Conservation (phyloP, 2,888 invertebrate genomes). For the Heterodera filipjevi region DNA sequence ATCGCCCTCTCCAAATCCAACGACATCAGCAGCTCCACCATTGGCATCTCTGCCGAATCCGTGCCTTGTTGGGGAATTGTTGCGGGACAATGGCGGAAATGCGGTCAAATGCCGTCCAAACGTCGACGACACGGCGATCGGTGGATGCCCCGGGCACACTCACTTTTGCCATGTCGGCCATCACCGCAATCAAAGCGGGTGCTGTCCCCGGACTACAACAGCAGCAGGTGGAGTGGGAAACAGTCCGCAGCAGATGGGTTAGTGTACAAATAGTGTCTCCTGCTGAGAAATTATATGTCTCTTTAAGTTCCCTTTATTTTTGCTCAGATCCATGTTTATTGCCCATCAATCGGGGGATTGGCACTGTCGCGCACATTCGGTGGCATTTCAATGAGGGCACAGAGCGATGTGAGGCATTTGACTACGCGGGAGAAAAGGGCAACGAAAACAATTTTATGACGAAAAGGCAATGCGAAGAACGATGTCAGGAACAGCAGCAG, state of each 20-base stretch:
- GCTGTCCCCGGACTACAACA: slow-evolving; percentile 49
- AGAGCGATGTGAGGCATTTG: slow-evolving; percentile 55
- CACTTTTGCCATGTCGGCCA: slow-evolving; percentile 61
- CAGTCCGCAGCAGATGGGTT: neutral
- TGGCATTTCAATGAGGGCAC: slow-evolving; percentile 58
- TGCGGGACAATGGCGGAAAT: slow-evolving; percentile 49
- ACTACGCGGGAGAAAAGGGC: slow-evolving; percentile 57
- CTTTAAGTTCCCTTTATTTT: too few relatives aligned
- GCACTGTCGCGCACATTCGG: slow-evolving; percentile 53
- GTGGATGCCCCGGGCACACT: slow-evolving; percentile 25
- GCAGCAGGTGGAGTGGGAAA: slow-evolving; percentile 11
- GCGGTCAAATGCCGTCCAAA: slow-evolving; percentile 49
- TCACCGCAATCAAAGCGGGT: slow-evolving; percentile 53
- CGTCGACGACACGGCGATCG: slow-evolving; percentile 23
- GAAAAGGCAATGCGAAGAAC: slow-evolving; percentile 29
- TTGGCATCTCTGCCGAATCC: slow-evolving; percentile 44
- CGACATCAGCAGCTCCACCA: neutral
- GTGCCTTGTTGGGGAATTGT: slow-evolving; percentile 56
- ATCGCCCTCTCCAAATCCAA: neutral
- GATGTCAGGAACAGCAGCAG: neutral
- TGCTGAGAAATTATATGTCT: too few relatives aligned
- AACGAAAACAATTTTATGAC: slow-evolving; percentile 64
- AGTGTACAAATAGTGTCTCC: too few relatives aligned
- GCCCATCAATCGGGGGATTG: slow-evolving; percentile 51
- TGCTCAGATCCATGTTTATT: slow-evolving; percentile 50